Base-by-base conservation (phyloP, 2,888 invertebrate genomes). In the Sphaerophoria taeniata region DNA sequence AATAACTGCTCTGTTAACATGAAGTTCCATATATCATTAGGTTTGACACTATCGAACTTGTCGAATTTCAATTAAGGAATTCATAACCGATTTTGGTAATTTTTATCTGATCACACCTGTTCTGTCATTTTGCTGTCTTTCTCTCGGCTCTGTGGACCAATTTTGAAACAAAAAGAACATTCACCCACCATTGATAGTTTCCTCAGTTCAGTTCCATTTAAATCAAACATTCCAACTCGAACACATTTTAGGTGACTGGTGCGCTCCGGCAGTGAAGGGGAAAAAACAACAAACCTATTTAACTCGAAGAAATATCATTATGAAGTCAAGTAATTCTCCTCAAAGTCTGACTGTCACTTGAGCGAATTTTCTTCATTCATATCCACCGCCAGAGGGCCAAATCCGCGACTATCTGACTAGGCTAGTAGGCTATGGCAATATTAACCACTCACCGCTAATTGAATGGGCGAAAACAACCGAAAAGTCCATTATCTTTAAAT, bases 391-490 rank as follows among this genome's bases (percentile, higher is more conserved):
- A 63, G 61, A 61, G 49, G 43, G 67, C 56, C 47, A 53, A 70
- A 43, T 45, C 43, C 58, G 11, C 55, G 51, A 78, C 78, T 67
- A 9, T 39, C 7, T 24, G 9, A 43, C 43, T 43, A 4, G 11
- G 5, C 51, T 16, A 67, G 51, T 53, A n/a, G n/a, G n/a, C 24
- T 24, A 24, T 24, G 24, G 24, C 24, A 24, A 24, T 24, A 24
- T 24, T 53, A 67, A 73, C 49, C 65, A 83, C 53, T 80, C 80
- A 81, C 81, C 65, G 85, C 81, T 85, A 85, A 85, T 85, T 85
- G 85, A 81, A 85, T 76, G 73, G 77, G 58, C 85, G 76, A 85
- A 85, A 85, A 85, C 77, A 85, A 85, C 85, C 85, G 73, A 85
- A 85, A 85, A 77, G 76, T 77, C 81, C 81, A 85, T 81, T 85